Evolutionary conservation across 2,797 vertebrate species (phyloP), one percentile per base, ranked within the genome.

Genomic region (Crossoptilon crossoptilon): DNA sequence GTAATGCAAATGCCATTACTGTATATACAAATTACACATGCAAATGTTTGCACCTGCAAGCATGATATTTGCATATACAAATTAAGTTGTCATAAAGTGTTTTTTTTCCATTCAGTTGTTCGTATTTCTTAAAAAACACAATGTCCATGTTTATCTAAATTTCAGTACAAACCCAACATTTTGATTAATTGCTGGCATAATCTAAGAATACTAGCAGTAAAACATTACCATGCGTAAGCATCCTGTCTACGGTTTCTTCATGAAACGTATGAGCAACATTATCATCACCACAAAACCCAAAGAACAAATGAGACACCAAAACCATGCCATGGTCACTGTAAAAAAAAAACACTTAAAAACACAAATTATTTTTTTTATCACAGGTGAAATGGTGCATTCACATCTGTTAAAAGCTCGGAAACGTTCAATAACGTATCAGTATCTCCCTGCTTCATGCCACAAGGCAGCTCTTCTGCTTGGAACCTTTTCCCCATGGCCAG

Each of bases 41-140:
- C 84, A 95, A 93, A 93, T 94, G 59, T 14, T 79, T 89, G 88
- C 90, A 96, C 92, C 95, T 94, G 93, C 81, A 60, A 89, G 87
- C 62, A 56, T 1, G 11, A 31, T 77, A 92, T 91, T 80, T 93
- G 75, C 88, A 94, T 83, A 44, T 6, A 75, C 1, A 2, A 66
- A 85, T 71, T 41, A 49, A 64, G 78, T 9, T 24, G 66, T 33
- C 56, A 44, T 9, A 67, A 0, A 0, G 19, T 10, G 13, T 48
- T 9, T 17, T 73, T 43, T 43, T 92, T 80, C n/a, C 24, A 26
- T 2, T 67, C 56, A 24, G n/a, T 64, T 70, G 33, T 21, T 79
- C 41, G 33, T 49, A 4, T 13, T 64, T 53, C 6, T 41, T 72
- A 78, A 58, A 64, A 24, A 68, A 24, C 8, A 12, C 11, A 10